Base-by-base conservation (phyloP, 53 echinoderm and acorn worm species). In the Echinarachnius parma region DNA sequence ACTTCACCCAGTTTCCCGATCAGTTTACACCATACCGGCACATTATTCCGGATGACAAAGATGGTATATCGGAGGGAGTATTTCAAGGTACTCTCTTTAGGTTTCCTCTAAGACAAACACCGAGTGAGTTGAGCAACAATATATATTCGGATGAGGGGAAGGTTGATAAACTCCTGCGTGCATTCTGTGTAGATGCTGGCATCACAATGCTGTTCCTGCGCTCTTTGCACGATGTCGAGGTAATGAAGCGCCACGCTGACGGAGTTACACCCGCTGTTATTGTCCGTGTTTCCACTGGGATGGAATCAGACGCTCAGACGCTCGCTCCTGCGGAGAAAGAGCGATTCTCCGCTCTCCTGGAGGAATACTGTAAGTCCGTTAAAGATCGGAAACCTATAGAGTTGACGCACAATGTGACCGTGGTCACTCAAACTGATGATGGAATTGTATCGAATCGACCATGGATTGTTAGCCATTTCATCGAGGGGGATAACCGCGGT, bases 51-150 rank as follows among this genome's bases (percentile, higher is more conserved):
- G 69, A 75, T 14, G 35, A 58, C 34, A 47, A 56, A n/a, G 42
- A 64, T 30, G 45, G 80, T 9, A 25, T 45, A 8, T 8, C 61
- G 14, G 3, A 35, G 20, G 71, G 60, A 9, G 16, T 39, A 28
- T 82, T 91, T 39, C 58, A 85, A 16, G 96, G 96, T 13, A 87
- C 96, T 0, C 15, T 96, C 19, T 91, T 96, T 34, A 84, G 96
- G 9, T 96, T 96, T 32, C 96, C 96, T 1, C 53, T 96, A 26
- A 84, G 95, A 18, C 59, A 16, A 27, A n/a, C 28, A 9, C 24
- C 77, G 0, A 80, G 87, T 23, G n/a, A 19, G 14, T 34, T 95
- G 37, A 84, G 84, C 20, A 78, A 47, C 9, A 79, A 60, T 34
- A 77, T 82, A 2, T 87, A 81, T n/a, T n/a, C n/a, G 22, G 57